Conservation (phyloP, 2,888 invertebrate genomes). For the Exocentrus adspersus region DNA sequence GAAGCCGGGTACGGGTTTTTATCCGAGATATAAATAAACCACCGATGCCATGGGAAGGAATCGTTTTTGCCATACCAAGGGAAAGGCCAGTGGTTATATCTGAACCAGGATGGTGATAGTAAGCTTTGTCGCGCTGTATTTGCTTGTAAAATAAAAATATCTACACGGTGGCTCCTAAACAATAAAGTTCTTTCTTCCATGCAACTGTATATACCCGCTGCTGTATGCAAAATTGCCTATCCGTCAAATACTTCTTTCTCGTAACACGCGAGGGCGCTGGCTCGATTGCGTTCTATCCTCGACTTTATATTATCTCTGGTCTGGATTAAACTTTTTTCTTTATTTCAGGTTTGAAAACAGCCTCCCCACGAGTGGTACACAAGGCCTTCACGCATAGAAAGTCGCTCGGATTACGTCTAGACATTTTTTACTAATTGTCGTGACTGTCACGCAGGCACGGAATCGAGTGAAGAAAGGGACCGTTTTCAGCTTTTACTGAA, state of each 20-base stretch:
- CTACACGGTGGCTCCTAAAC: too few relatives aligned
- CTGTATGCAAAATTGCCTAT: too few relatives aligned
- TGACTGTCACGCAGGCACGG: slow-evolving; percentile 33
- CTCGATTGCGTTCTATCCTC: too few relatives aligned
- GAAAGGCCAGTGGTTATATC: slow-evolving; percentile 32
- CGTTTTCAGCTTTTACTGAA: not conserved
- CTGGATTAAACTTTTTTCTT: too few relatives aligned
- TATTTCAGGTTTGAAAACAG: too few relatives aligned
- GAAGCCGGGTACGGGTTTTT: slow-evolving; percentile 50
- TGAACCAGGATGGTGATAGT: not conserved
- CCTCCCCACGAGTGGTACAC: too few relatives aligned
- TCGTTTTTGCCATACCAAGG: slow-evolving; percentile 38
- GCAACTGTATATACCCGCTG: too few relatives aligned
- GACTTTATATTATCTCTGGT: too few relatives aligned
- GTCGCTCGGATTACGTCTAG: slow-evolving; percentile 41
- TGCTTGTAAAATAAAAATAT: not conserved
- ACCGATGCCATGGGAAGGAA: slow-evolving; percentile 47
- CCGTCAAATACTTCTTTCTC: too few relatives aligned
- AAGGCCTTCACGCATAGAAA: too few relatives aligned
- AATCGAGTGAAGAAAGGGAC: not conserved
- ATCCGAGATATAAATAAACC: slow-evolving; percentile 52
- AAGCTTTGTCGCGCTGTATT: not conserved
- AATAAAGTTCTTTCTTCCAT: too few relatives aligned
- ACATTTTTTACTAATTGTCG: slow-evolving; percentile 46
- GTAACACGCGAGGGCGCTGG: too few relatives aligned